A percentile compares a stretch with the other conserved stretches of the same genome.
These are phyloP conservation scores for Trisateles emortualis DNA, from an alignment of 2,888 invertebrate species.

Conservation along the genomic window DNA sequence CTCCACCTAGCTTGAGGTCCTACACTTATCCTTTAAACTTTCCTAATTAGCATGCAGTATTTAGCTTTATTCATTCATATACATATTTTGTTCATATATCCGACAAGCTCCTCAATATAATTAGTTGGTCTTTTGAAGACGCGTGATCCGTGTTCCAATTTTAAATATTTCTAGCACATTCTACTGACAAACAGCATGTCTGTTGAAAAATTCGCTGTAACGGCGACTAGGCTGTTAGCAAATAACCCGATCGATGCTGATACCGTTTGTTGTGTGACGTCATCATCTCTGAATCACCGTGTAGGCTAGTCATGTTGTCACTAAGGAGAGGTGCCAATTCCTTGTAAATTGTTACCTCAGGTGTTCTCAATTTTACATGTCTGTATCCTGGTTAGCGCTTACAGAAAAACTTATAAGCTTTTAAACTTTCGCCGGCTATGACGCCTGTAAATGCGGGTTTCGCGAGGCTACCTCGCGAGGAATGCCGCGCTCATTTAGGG, in stretches of 20 bases:
- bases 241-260: slow-evolving; percentile 28
- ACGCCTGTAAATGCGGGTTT: no score
- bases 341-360: slow-evolving; percentile 7
- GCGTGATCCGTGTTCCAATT: no score
- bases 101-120: no score
- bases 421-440: background rate
- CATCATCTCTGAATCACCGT: slow-evolving; percentile 34
- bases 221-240: slow-evolving; percentile 39
- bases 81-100: no score
- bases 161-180: no score
- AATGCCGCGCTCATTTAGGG: no score
- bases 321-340: slow-evolving; percentile 9
- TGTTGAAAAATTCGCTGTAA: slow-evolving; percentile 23
- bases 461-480: no score
- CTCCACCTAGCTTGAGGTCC: no score
- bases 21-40: no score
- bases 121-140: no score
- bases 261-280: slow-evolving; percentile 43
- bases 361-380: background rate
- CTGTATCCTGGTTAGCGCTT: background rate
- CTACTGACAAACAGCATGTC: background rate
- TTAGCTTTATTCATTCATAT: no score
- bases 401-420: background rate
- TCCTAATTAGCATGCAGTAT: no score
- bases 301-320: slow-evolving; percentile 21